Conservation (phyloP, 2,797 vertebrate species). For the Ciconia nigra region DNA sequence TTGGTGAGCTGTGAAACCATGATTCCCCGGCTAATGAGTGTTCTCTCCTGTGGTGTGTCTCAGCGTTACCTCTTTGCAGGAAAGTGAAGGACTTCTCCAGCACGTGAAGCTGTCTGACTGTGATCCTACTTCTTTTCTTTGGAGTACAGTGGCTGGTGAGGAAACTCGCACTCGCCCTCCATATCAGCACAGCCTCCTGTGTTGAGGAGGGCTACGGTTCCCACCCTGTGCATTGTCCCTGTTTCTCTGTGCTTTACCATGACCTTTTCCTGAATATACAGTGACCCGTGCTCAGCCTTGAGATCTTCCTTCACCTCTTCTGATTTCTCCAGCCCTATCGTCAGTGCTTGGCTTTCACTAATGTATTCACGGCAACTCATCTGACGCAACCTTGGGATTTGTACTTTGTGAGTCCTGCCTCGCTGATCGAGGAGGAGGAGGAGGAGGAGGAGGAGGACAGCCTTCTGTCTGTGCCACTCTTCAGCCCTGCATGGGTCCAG, state of each 20-base stretch:
- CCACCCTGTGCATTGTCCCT: not conserved
- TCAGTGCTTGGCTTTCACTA: not conserved
- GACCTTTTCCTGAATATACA: not conserved
- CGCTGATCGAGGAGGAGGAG: not conserved
- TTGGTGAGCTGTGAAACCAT: not conserved
- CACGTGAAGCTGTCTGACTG: accelerated
- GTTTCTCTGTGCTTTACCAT: not conserved
- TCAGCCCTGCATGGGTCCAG: not conserved
- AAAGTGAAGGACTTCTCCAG: not conserved
- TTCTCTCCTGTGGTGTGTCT: not conserved
- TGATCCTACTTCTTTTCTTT: not conserved
- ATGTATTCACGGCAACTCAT: not conserved
- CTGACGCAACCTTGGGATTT: not conserved
- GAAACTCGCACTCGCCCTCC: not conserved
- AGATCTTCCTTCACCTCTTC: not conserved
- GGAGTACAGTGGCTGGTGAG: not conserved
- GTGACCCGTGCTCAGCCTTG: not conserved
- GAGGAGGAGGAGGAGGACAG: not conserved
- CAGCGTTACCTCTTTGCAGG: not conserved
- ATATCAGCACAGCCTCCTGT: not conserved
- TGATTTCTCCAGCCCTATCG: not conserved
- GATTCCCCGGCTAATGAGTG: not conserved
- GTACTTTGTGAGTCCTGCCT: not conserved
- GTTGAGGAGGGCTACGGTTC: not conserved
- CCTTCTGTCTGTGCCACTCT: not conserved